These are phyloP conservation scores for Diploscapter pachys DNA, from an alignment of 1,140 invertebrate species.

Conservation along the genomic window DNA sequence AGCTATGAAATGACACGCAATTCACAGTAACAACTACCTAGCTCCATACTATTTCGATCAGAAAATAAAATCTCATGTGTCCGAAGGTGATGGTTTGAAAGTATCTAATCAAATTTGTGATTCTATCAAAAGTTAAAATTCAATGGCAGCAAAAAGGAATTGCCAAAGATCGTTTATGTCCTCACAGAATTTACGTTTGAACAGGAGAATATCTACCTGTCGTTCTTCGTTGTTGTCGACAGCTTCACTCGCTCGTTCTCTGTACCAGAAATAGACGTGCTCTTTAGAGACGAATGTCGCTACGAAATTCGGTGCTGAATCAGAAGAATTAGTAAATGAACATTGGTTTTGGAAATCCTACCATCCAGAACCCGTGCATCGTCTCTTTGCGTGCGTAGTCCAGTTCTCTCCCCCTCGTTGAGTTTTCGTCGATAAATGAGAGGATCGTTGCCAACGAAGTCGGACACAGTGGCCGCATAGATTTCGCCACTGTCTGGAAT, in stretches of 20 bases:
- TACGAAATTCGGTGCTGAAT: constrained; percentile 91
- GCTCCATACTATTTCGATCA: too few relatives aligned
- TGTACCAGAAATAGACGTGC: constrained; percentile 94
- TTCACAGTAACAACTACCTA: too few relatives aligned
- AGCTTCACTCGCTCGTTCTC: constrained; percentile 88
- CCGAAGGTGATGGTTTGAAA: too few relatives aligned
- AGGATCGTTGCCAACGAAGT: constrained; percentile 56
- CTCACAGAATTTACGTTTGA: too few relatives aligned
- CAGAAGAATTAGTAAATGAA: not conserved
- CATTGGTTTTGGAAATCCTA: constrained; percentile 27
- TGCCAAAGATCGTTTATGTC: too few relatives aligned
- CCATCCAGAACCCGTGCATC: constrained; percentile 48
- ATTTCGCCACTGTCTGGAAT: constrained; percentile 47
- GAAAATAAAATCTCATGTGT: too few relatives aligned
- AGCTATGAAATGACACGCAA: too few relatives aligned
- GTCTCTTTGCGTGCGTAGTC: constrained; percentile 29
- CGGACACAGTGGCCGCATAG: constrained; percentile 55
- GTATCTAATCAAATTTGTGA: too few relatives aligned
- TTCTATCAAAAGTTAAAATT: too few relatives aligned
- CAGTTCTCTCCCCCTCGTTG: not conserved
- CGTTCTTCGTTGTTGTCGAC: constrained; percentile 84
- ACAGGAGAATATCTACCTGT: constrained; percentile 30
- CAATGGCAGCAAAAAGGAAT: too few relatives aligned
- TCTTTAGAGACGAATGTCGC: constrained; percentile 84
- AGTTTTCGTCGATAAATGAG: constrained; percentile 51